phyloP scores from a whole-genome alignment of 2,797 vertebrate genomes.

The Ceryle rudis region DNA sequence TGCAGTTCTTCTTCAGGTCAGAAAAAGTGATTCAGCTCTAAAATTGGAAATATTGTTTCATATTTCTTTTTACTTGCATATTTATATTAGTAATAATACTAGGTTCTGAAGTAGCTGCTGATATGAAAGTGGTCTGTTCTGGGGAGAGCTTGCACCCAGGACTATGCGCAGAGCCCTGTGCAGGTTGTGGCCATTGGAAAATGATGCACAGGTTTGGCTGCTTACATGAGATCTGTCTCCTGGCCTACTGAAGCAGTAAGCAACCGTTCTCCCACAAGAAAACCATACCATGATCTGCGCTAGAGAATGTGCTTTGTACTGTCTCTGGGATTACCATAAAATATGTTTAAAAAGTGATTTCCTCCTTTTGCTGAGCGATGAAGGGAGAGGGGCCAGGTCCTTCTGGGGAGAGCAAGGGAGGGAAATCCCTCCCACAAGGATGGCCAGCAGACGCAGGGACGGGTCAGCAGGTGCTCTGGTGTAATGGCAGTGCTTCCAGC shows the following conservation, averaged over 20 bases:
- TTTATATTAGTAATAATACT: not conserved
- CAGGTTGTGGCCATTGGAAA: not conserved
- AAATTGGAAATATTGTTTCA: not conserved
- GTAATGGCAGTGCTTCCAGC: not conserved
- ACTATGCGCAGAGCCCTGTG: accelerated
- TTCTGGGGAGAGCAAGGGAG: not conserved
- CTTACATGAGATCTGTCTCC: not conserved
- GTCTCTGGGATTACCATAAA: not conserved
- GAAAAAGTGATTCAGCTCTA: not conserved
- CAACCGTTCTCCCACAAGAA: not conserved
- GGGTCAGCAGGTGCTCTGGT: not conserved
- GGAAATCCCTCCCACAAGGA: not conserved
- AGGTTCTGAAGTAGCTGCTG: not conserved
- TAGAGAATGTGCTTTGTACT: not conserved
- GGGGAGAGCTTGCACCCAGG: too few relatives aligned
- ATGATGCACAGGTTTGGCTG: not conserved
- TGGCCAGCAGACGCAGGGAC: not conserved
- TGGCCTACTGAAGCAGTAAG: not conserved
- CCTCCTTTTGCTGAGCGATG: accelerated
- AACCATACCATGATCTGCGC: accelerated
- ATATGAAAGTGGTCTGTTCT: not conserved
- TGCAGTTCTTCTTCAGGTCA: not conserved
- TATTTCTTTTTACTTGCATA: not conserved
- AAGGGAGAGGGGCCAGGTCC: not conserved
- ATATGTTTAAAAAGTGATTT: not conserved